Base-by-base conservation (phyloP, 2,888 invertebrate species). In the Hydrotaea cyrtoneurina region DNA sequence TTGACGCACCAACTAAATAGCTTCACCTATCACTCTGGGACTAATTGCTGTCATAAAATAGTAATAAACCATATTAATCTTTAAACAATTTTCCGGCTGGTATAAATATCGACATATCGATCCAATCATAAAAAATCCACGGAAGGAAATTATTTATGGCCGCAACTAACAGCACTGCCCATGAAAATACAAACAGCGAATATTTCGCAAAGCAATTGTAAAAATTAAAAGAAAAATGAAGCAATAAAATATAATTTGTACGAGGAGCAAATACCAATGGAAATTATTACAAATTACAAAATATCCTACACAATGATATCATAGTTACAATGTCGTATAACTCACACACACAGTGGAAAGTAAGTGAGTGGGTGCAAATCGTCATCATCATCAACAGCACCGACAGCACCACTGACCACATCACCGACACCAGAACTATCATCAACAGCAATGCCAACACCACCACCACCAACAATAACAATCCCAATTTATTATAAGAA, bases 401-500 rank as follows among this genome's bases (percentile, higher is more conserved):
- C 66, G 11, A 39, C 21, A 66, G 21, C 69, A 46, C 69, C 69
- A 66, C 46, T 43, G 66, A 50, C 59, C 50, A 4, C 31, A 19
- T n/a, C 19, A 11, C 1, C 66, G 11, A 39, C 21, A 66, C 23
- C 69, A 46, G 46, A 46, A 66, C 46, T 43, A 57, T 11, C 46
- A 66, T 11, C 23, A 43, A 2, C 55, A 43, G 10, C n/a, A 80
- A 15, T 66, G 57, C 2, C 36, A 66, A 5, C 26, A 15, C 10
- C 19, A 55, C n/a, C 50, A 53, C 8, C 36, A 53, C 23, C 31
- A 31, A 31, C 19, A 76, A 53, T 8, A 76, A 64, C 15, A 77
- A 11, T 46, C 43, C 39, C 36, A 72, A 46, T 55, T 31, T 71
- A 72, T 39, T 36, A 57, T 21, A 69, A 64, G 59, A 76, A 72